phyloP scores from a whole-genome alignment of 2,797 vertebrate species.

The Ctenopoma multispine region DNA sequence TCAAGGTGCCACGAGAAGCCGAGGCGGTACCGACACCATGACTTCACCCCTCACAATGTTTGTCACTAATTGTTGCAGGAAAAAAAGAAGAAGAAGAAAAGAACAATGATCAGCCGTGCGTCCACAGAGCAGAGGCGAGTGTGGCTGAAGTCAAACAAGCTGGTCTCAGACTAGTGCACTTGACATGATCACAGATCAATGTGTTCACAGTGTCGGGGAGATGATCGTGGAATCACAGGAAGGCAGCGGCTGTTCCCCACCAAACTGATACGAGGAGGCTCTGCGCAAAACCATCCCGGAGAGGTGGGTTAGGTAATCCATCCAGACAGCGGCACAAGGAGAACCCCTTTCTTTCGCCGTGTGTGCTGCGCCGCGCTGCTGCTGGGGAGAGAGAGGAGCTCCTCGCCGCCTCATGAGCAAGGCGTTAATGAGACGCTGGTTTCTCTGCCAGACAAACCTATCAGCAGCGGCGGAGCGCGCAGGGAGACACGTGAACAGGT shows the following conservation, averaged over 20 bases:
- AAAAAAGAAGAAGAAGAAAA: background rate
- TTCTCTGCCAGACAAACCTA: conserved; percentile 49
- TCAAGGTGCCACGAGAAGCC: conserved; percentile 65
- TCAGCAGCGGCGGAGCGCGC: conserved; percentile 43
- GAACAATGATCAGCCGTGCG: conserved; percentile 8
- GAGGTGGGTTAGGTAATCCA: conserved; percentile 62
- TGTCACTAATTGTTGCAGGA: conserved; percentile 66
- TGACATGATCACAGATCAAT: conserved; percentile 5
- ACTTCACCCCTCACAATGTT: conserved; percentile 58
- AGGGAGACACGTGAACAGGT: conserved; percentile 75
- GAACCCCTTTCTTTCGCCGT: conserved; percentile 1
- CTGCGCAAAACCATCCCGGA: conserved; percentile 45
- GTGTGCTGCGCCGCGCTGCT: conserved; percentile 8
- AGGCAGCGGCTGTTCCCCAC: background rate
- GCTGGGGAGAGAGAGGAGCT: conserved; percentile 36
- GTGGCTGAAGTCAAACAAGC: conserved; percentile 28
- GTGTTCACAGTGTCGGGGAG: conserved; percentile 3
- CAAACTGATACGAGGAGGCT: conserved; percentile 11
- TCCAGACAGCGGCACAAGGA: conserved; percentile 41
- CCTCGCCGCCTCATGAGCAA: conserved; percentile 30
- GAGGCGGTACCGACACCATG: conserved; percentile 64
- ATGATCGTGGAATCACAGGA: background rate
- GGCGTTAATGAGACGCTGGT: conserved; percentile 29
- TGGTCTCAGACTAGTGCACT: conserved; percentile 48
- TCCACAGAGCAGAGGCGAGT: conserved; percentile 30